Base-by-base conservation (phyloP, 2,888 invertebrate genomes). In the Ectobius pallidus region DNA sequence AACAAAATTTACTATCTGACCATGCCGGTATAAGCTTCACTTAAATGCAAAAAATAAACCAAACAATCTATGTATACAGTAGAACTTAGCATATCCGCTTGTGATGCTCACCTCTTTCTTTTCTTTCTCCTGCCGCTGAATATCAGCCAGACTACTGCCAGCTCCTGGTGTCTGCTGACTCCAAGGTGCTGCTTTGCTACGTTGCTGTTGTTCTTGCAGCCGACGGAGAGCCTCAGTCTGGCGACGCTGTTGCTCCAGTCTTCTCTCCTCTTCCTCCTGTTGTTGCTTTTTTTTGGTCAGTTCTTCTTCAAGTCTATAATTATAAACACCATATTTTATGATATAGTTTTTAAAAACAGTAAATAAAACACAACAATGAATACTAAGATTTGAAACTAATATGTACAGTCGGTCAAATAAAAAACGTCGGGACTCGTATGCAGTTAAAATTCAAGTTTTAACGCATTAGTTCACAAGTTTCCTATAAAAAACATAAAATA, bases 91-190 rank as follows among this genome's bases (percentile, higher is more conserved):
- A n/a, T n/a, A n/a, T n/a, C n/a, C n/a, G n/a, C n/a, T n/a, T n/a
- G n/a, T n/a, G n/a, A n/a, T n/a, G n/a, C 7, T 34, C 44, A 83
- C 84, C 77, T 84, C 85, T 79, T 86, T 85, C 75, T 84, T 83
- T 75, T 85, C 84, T 73, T 85, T 84, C 77, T 88, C 87, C 73
- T 87, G 86, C 78, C 83, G 83, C 77, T 88, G 88, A 75, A 88
- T 88, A 71, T 88, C 87, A 14, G 85, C 83, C 44, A 88, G 82
- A 25, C 87, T 86, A 67, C 83, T 81, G 39, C 81, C 81, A 79
- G 84, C 79, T 20, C 82, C 77, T n/a, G 83, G 77, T 39, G 82
- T 20, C 77, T 78, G 55, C 72, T 87, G 87, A 71, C 85, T 84
- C 87, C 88, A 88, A 0, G 88, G 90, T 0, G 86, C 87, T 74